A percentile compares a stretch with the other conserved stretches of the same genome.
These are phyloP conservation scores for Papilio protenor DNA, from an alignment of 2,888 invertebrate genomes.

Conservation along the genomic window DNA sequence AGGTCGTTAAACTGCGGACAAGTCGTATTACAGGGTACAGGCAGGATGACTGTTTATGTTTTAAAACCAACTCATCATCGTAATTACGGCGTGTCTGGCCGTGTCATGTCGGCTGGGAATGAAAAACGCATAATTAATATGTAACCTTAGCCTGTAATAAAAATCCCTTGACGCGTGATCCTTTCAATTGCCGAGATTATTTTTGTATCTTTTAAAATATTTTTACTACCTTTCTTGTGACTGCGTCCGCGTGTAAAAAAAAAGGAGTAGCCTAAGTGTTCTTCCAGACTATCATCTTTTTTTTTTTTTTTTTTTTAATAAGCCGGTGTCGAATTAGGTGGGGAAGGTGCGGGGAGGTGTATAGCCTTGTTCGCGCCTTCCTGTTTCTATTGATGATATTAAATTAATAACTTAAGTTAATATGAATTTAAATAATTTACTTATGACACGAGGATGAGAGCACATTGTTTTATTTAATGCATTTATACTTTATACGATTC, in stretches of 20 bases:
- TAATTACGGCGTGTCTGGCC: slow-evolving; percentile 32
- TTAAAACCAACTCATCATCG: slow-evolving; percentile 40
- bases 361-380: slow-evolving; percentile 55
- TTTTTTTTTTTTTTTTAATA: slow-evolving; percentile 61
- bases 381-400: slow-evolving; percentile 50
- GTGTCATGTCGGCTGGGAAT: slow-evolving; percentile 29
- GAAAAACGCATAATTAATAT: slow-evolving; percentile 35
- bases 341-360: slow-evolving; percentile 41
- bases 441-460: not conserved
- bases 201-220: not conserved
- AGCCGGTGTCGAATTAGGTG: slow-evolving; percentile 59
- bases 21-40: slow-evolving; percentile 47
- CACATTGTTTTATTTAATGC: not conserved
- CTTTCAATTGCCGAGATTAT: slow-evolving; percentile 22
- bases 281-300: no score
- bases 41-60: slow-evolving; percentile 47
- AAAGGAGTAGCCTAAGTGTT: no score
- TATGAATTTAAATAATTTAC: slow-evolving; percentile 2
- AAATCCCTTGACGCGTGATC: slow-evolving; percentile 22
- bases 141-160: slow-evolving; percentile 25
- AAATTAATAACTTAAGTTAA: slow-evolving; percentile 22
- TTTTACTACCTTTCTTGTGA: no score
- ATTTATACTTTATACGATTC: no score
- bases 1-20: slow-evolving; percentile 50
- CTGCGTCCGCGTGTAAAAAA: no score